Evolutionary conservation across 1,140 invertebrate species (phyloP).

Genomic region (Drosophila sechellia): DNA sequence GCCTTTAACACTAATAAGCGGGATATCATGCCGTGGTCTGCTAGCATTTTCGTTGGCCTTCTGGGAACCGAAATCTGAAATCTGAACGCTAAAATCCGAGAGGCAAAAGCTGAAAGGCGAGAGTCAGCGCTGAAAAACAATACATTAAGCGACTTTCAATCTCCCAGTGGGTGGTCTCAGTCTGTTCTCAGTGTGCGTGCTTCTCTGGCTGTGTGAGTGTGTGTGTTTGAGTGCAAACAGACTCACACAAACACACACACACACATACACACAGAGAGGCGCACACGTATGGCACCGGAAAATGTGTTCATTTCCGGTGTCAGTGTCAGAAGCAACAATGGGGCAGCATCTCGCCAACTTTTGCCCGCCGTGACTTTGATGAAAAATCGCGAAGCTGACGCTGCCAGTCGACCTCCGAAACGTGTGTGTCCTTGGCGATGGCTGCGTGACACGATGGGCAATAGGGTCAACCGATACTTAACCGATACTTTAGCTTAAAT

Average conservation of each 20-base stretch:
- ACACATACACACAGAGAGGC: background rate
- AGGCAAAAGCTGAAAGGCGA: constrained; percentile 18
- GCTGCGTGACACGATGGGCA: constrained; percentile 23
- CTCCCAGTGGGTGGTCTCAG: constrained; percentile 19
- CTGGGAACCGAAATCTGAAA: background rate
- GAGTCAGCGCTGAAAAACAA: constrained; percentile 48
- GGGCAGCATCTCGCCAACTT: constrained; percentile 57
- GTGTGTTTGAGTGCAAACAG: constrained; percentile 12
- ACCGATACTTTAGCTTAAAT: too few species aligned
- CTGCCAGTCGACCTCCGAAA: constrained; percentile 31
- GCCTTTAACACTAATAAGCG: constrained; percentile 15
- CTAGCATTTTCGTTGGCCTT: constrained; percentile 10
- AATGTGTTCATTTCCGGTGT: constrained; percentile 84
- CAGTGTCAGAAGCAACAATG: constrained; percentile 69
- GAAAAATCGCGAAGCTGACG: constrained; percentile 61
- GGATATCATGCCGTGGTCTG: constrained; percentile 20
- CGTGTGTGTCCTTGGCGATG: constrained; percentile 17
- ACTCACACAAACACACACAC: constrained; percentile 5
- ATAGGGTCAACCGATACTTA: too few species aligned
- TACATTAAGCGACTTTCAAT: constrained; percentile 62
- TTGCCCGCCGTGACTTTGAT: constrained; percentile 60
- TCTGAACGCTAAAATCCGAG: constrained; percentile 21
- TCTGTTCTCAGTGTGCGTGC: background rate
- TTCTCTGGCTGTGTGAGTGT: background rate
- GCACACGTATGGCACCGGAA: constrained; percentile 68